A percentile compares a stretch with the other conserved stretches of the same genome.
phyloP scores from a whole-genome alignment of 2,113 vertebrate species.

The Sceloporus undulatus region DNA sequence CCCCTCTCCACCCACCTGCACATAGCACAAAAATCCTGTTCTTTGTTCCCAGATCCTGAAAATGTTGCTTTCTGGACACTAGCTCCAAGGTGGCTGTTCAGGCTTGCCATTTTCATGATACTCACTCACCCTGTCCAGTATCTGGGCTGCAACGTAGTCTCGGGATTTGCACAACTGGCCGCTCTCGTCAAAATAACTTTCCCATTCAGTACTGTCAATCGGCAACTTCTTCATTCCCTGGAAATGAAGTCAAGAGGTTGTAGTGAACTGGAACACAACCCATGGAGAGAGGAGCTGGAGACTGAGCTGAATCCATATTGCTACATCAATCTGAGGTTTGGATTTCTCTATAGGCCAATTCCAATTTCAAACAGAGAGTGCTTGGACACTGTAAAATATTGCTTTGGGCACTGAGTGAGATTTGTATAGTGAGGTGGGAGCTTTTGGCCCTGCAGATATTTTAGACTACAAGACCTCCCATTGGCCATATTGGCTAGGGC shows the following conservation, averaged over 20 bases:
- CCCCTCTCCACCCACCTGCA: not conserved
- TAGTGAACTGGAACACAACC: no score
- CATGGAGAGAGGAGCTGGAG: not conserved
- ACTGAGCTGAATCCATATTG: not conserved
- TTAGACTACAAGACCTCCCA: no score
- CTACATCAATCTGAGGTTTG: not conserved
- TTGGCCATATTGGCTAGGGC: no score
- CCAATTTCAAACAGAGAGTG: not conserved
- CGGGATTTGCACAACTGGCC: slow-evolving; percentile 67
- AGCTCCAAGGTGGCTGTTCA: no score
- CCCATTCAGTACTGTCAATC: slow-evolving; percentile 67
- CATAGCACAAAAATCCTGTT: not conserved
- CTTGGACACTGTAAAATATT: not conserved
- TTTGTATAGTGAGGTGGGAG: not conserved
- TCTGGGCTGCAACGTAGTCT: slow-evolving; percentile 67
- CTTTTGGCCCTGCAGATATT: not conserved
- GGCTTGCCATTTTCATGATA: not conserved
- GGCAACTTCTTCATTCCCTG: slow-evolving; percentile 59
- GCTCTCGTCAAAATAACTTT: slow-evolving; percentile 69
- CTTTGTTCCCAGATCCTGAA: not conserved
- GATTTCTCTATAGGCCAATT: not conserved
- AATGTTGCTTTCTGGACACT: not conserved
- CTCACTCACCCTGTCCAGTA: slow-evolving; percentile 60
- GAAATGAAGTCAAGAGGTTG: not conserved
- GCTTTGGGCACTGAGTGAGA: no score